These are phyloP conservation scores for Aradophagus sp. DNA, from an alignment of 1,140 invertebrate genomes.

Conservation along the genomic window DNA sequence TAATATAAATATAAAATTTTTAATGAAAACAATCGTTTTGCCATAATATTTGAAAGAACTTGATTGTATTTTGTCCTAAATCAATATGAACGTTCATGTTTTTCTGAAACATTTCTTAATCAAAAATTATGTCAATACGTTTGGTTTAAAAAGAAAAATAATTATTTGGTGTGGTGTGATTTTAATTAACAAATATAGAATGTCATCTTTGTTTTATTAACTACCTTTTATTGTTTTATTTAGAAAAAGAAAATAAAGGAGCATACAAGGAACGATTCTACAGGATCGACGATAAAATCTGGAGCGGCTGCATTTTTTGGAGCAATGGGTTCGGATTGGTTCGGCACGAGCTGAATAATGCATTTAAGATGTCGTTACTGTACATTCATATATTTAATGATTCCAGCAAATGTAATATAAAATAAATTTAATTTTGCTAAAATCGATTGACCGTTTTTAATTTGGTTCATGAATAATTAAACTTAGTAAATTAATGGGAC, in stretches of 20 bases:
- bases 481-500: constrained; percentile 69
- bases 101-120: too few species aligned
- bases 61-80: too few species aligned
- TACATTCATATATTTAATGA: constrained; percentile 29
- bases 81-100: too few species aligned
- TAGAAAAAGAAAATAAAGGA: constrained; percentile 68
- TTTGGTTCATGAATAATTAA: constrained; percentile 58
- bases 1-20: too few species aligned
- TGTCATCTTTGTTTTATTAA: neutral
- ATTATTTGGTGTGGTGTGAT: too few species aligned
- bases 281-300: constrained; percentile 77
- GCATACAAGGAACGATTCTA: constrained; percentile 65
- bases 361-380: constrained; percentile 8
- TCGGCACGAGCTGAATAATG: constrained; percentile 71
- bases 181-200: neutral
- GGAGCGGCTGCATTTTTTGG: constrained; percentile 85
- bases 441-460: constrained; percentile 3
- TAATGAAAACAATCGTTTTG: too few species aligned
- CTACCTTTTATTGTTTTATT: constrained; percentile 43
- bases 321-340: constrained; percentile 86
- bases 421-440: constrained; percentile 29
- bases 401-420: constrained; percentile 12
- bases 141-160: too few species aligned
- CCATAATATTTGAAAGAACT: neutral
- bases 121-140: too few species aligned